Conservation (phyloP, 2,113 vertebrate genomes). For the Lampris incognitus region DNA sequence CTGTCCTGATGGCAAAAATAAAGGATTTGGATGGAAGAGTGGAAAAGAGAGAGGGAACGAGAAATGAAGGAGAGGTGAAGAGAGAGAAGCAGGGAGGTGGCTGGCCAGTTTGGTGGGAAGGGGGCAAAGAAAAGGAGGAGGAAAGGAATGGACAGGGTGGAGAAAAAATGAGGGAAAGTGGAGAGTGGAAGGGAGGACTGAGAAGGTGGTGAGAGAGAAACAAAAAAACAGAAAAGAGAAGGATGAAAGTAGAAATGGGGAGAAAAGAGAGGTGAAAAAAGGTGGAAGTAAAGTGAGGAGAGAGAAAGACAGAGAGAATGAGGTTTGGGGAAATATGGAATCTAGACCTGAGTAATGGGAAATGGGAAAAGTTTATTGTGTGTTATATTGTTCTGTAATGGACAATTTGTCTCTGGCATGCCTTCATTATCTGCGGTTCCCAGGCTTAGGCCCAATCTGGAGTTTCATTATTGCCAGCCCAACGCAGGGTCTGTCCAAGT, state of each 20-base stretch:
- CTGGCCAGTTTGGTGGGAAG: not conserved
- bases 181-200: not conserved
- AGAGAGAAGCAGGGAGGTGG: slow-evolving; percentile 20
- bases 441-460: slow-evolving; percentile 35
- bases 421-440: slow-evolving; percentile 38
- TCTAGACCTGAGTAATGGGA: slow-evolving; percentile 61
- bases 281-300: slow-evolving; percentile 15
- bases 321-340: slow-evolving; percentile 28
- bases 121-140: slow-evolving; percentile 35
- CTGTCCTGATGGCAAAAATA: slow-evolving; percentile 76
- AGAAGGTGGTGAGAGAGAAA: slow-evolving; percentile 21
- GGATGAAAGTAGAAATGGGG: slow-evolving; percentile 17
- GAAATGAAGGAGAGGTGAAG: slow-evolving; percentile 20
- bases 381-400: slow-evolving; percentile 71
- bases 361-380: slow-evolving; percentile 66
- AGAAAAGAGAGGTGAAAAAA: slow-evolving; percentile 9
- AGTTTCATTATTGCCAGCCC: slow-evolving; percentile 44
- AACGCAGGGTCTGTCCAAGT: slow-evolving; percentile 18
- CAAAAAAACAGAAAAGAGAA: slow-evolving; percentile 16
- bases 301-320: slow-evolving; percentile 15
- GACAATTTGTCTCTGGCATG: slow-evolving; percentile 66
- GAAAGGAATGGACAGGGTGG: slow-evolving; percentile 31
- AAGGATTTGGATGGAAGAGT: slow-evolving; percentile 75
- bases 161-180: slow-evolving; percentile 1
- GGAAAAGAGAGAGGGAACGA: slow-evolving; percentile 61